A percentile compares a stretch with the other conserved stretches of the same genome.
phyloP scores from a whole-genome alignment of 2,888 invertebrate species.

The Cheilosia scutellata region DNA sequence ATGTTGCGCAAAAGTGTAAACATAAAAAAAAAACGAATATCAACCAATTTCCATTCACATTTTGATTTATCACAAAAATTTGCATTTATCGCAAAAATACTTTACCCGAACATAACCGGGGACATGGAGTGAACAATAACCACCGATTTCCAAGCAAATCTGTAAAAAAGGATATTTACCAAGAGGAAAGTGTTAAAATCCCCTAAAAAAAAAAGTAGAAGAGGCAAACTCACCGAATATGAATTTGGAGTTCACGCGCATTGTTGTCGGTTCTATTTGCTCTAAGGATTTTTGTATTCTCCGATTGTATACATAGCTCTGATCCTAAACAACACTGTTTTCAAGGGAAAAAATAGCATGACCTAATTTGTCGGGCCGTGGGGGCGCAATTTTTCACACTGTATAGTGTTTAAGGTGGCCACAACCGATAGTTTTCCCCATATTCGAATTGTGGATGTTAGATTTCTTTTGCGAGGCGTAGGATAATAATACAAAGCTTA shows the following conservation, averaged over 20 bases:
- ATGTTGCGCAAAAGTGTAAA: neutral
- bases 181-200: constrained; percentile 26
- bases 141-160: constrained; percentile 30
- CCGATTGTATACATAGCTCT: neutral
- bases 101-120: constrained; percentile 30
- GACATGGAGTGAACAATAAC: constrained; percentile 16
- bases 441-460: constrained; percentile 2
- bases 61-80: constrained; percentile 60
- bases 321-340: constrained; percentile 11
- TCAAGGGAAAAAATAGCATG: constrained; percentile 31
- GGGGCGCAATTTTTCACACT: constrained; percentile 19
- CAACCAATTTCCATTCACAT: constrained; percentile 57
- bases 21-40: neutral
- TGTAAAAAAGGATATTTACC: constrained; percentile 36
- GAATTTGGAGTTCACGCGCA: constrained; percentile 36
- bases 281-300: constrained; percentile 23
- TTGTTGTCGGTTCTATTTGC: constrained; percentile 8
- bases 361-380: constrained; percentile 32
- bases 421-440: constrained; percentile 14
- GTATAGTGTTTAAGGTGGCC: neutral
- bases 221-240: constrained; percentile 6
- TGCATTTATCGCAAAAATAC: constrained; percentile 53
- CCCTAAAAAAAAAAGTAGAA: neutral
- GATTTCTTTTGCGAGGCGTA: constrained; percentile 1
- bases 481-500: constrained; percentile 13